phyloP scores from a whole-genome alignment of 1,140 invertebrate genomes.

The Sitodiplosis mosellana region DNA sequence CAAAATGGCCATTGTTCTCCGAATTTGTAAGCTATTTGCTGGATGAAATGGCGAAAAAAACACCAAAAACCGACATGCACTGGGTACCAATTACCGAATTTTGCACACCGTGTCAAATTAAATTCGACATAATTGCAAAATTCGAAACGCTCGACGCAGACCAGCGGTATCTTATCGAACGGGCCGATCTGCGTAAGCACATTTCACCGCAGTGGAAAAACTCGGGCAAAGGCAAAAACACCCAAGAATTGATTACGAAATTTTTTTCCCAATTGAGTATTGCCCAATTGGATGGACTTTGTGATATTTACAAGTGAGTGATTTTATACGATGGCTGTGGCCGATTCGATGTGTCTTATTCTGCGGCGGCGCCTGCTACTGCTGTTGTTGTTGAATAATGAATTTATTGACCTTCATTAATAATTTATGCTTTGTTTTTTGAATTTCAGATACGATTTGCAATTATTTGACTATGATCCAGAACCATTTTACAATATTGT shows the following conservation, averaged over 20 bases:
- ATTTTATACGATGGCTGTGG: conserved; percentile 1
- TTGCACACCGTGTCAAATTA: conserved; percentile 75
- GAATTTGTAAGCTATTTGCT: conserved; percentile 59
- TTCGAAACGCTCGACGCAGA: conserved; percentile 78
- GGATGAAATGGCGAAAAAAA: conserved; percentile 40
- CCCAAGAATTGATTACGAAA: conserved; percentile 45
- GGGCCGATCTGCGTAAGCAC: conserved; percentile 49
- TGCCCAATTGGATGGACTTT: conserved; percentile 54
- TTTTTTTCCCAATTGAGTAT: conserved; percentile 53
- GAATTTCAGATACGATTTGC: conserved; percentile 57
- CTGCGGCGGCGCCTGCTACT: no score
- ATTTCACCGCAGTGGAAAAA: conserved; percentile 68
- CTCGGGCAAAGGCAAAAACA: conserved; percentile 49
- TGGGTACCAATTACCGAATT: conserved; percentile 73
- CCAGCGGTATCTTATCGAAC: conserved; percentile 62
- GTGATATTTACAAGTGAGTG: conserved; percentile 56
- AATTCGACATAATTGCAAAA: conserved; percentile 74
- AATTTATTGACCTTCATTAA: not conserved
- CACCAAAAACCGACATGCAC: conserved; percentile 66
- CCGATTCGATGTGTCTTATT: not conserved
- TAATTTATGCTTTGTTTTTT: conserved; percentile 6
- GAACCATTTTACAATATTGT: conserved; percentile 37
- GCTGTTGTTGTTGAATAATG: conserved; percentile 1
- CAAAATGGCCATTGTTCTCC: conserved; percentile 50
- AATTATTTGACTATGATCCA: conserved; percentile 63